Conservation (phyloP, 2,888 invertebrate species). For the Drosophila formosana region DNA sequence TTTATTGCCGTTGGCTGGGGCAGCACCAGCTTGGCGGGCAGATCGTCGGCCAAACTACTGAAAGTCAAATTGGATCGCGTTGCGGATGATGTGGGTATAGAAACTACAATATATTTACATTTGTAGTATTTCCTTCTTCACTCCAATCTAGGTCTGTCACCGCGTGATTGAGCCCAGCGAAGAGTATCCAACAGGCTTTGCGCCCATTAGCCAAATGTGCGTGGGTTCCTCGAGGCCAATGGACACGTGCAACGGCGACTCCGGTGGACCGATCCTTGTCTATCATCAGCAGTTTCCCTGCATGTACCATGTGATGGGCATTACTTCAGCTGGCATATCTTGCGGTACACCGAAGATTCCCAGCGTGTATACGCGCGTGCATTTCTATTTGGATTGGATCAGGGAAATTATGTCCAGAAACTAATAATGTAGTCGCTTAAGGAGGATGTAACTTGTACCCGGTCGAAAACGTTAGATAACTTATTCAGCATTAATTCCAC, state of each 20-base stretch:
- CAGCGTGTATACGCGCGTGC: constrained; percentile 76
- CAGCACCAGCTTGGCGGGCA: constrained; percentile 76
- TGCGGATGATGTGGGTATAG: constrained; percentile 47
- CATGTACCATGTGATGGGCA: constrained; percentile 75
- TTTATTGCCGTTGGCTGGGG: constrained; percentile 86
- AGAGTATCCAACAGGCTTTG: constrained; percentile 64
- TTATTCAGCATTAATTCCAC: no score
- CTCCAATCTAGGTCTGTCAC: constrained; percentile 43
- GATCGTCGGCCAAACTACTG: constrained; percentile 83
- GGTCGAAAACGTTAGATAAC: no score
- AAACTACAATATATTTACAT: background rate
- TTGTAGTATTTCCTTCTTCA: background rate
- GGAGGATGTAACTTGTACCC: no score
- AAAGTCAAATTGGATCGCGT: constrained; percentile 86
- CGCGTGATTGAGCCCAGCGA: constrained; percentile 49
- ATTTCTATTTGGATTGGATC: constrained; percentile 75
- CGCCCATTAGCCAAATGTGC: constrained; percentile 72
- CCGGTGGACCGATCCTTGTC: constrained; percentile 75
- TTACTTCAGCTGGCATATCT: constrained; percentile 72
- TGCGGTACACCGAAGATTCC: constrained; percentile 77
- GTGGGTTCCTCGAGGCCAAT: constrained; percentile 70
- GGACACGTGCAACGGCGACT: constrained; percentile 80
- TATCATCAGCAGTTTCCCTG: constrained; percentile 74
- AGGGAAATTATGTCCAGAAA: constrained; percentile 31
- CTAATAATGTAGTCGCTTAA: background rate